Conservation (phyloP, 2,888 invertebrate species). For the Dyspetes luteomarginatus region DNA sequence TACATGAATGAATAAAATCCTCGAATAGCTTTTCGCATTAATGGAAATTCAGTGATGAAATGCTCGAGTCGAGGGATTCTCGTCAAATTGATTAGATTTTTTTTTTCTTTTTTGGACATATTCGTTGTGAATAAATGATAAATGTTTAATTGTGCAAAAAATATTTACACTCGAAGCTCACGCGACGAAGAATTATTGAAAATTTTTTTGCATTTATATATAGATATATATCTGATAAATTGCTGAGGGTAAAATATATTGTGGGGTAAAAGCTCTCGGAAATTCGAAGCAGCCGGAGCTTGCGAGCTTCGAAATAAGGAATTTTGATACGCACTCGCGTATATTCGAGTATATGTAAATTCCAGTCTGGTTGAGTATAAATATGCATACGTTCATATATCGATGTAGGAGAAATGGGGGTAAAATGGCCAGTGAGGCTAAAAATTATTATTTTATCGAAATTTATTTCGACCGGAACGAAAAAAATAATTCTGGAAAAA, state of each 20-base stretch:
- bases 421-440: too few species aligned
- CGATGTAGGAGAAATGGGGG: too few species aligned
- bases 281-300: conserved; percentile 17
- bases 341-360: neutral
- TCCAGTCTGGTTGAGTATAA: neutral
- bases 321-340: conserved; percentile 18
- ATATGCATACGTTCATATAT: neutral
- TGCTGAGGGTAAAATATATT: conserved; percentile 23
- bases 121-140: neutral
- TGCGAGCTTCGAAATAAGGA: conserved; percentile 34
- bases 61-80: neutral
- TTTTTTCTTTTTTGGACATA: neutral
- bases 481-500: too few species aligned
- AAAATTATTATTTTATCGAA: too few species aligned
- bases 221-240: neutral
- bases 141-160: conserved; percentile 1
- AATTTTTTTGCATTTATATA: conserved; percentile 1
- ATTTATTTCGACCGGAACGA: too few species aligned
- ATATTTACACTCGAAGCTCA: neutral
- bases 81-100: neutral
- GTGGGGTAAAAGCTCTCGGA: conserved; percentile 10
- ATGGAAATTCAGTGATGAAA: neutral
- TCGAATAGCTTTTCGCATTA: neutral
- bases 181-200: neutral
- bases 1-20: neutral